Evolutionary conservation across 2,113 vertebrate genomes (phyloP).

Genomic region (Ibidorhyncha struthersii): DNA sequence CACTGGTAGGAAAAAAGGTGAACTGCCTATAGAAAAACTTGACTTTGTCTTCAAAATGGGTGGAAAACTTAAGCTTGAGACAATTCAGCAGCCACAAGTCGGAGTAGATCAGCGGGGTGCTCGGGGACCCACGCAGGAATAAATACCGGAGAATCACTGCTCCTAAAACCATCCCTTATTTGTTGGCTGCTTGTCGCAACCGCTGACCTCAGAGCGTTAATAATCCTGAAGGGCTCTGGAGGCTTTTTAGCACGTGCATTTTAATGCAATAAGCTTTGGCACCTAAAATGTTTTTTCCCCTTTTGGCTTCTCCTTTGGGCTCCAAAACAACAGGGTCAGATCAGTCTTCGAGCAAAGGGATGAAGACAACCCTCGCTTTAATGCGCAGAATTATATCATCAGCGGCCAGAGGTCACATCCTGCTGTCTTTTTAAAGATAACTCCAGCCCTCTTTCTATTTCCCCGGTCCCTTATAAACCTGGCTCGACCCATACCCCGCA

Average conservation of each 20-base stretch:
- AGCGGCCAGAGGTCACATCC: slow-evolving; percentile 33
- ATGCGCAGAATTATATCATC: background rate
- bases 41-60: background rate
- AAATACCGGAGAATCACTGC: fast-evolving
- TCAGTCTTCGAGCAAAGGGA: background rate
- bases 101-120: fast-evolving
- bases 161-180: background rate
- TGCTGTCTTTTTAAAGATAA: slow-evolving; percentile 2
- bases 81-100: background rate
- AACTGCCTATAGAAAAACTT: background rate
- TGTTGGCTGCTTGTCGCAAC: background rate
- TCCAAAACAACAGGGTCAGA: background rate
- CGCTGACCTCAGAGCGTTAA: background rate
- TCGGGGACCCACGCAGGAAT: fast-evolving
- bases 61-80: background rate
- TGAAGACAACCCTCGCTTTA: background rate
- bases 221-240: background rate
- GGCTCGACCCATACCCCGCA: background rate
- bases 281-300: background rate
- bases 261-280: background rate
- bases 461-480: background rate
- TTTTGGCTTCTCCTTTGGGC: background rate
- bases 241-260: background rate
- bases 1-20: background rate
- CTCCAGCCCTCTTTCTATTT: background rate